A percentile compares a stretch with the other conserved stretches of the same genome.
phyloP scores from a whole-genome alignment of 2,797 vertebrate genomes.

The Acrossocheilus wenchowensis region DNA sequence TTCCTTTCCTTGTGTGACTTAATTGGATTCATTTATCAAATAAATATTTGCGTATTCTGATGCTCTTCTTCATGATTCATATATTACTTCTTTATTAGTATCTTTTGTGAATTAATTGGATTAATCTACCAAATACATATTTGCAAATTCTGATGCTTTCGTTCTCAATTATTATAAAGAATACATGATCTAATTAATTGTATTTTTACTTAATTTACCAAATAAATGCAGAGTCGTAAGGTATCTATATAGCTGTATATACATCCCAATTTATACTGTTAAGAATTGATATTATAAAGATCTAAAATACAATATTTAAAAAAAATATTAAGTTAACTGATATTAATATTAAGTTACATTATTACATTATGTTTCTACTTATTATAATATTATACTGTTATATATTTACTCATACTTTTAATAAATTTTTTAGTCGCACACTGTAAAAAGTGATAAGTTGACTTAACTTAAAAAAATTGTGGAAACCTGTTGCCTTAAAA shows the following conservation, averaged over 20 bases:
- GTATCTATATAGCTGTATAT: not conserved
- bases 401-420: not conserved
- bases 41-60: not conserved
- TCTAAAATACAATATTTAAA: no score
- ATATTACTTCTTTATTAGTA: no score
- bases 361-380: no score
- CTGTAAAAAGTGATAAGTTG: no score
- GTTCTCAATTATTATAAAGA: not conserved
- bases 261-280: not conserved
- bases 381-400: not conserved
- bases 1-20: not conserved
- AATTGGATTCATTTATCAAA: not conserved
- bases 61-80: not conserved
- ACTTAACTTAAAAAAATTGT: no score
- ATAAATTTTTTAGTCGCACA: no score
- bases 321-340: not conserved
- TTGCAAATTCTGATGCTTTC: not conserved
- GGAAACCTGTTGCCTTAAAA: no score
- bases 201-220: not conserved
- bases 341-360: no score
- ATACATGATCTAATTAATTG: not conserved
- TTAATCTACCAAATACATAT: not conserved
- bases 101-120: not conserved
- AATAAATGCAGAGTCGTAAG: not conserved
- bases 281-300: not conserved